phyloP scores from a whole-genome alignment of 2,113 vertebrate genomes.

The Sceloporus tristichus region DNA sequence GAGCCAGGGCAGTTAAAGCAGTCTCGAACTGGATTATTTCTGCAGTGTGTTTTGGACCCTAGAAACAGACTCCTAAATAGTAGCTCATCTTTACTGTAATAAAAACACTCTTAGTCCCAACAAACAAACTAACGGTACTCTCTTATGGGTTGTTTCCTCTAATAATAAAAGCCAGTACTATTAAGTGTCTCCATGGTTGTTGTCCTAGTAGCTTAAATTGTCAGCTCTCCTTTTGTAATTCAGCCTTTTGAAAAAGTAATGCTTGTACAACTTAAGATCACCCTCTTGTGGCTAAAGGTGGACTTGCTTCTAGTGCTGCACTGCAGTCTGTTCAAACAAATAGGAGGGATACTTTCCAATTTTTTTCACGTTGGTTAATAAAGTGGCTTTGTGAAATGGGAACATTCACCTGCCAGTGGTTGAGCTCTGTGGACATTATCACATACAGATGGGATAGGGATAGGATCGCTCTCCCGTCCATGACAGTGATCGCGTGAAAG shows the following conservation, averaged over 20 bases:
- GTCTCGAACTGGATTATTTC: too few relatives aligned
- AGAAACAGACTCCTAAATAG: background rate
- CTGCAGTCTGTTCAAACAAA: background rate
- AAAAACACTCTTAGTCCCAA: background rate
- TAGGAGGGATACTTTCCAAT: background rate
- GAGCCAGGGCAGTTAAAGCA: too few relatives aligned
- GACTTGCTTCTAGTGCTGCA: background rate
- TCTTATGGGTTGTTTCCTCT: background rate
- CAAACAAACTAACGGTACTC: background rate
- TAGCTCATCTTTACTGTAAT: background rate
- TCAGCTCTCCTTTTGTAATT: accelerated
- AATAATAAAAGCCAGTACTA: background rate
- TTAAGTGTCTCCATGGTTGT: background rate
- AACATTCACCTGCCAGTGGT: background rate
- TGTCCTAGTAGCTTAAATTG: background rate
- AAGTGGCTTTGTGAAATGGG: background rate
- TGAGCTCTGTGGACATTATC: too few relatives aligned
- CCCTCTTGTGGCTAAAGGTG: constrained; percentile 60
- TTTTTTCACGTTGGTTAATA: background rate
- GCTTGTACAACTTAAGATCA: constrained; percentile 40
- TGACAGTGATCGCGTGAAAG: too few relatives aligned
- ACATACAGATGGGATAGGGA: too few relatives aligned
- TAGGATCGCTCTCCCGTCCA: too few relatives aligned
- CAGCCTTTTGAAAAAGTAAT: background rate
- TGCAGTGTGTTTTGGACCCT: too few relatives aligned